These are phyloP conservation scores for Harmothoe impar DNA, from an alignment of 2,888 invertebrate genomes.

Conservation along the genomic window DNA sequence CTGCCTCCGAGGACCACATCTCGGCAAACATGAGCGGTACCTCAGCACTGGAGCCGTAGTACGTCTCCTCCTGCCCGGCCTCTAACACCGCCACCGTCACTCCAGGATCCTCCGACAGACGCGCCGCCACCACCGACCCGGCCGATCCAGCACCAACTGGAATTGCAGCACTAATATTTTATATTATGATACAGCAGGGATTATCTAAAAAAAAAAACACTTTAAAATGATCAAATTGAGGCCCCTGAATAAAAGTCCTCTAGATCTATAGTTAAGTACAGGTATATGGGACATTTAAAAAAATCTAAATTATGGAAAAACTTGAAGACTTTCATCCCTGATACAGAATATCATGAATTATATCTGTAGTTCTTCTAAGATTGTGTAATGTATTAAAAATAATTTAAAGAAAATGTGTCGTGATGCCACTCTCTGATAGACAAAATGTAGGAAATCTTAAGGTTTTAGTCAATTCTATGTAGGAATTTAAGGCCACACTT, in stretches of 20 bases:
- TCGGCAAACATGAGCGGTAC: neutral
- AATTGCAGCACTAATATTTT: neutral
- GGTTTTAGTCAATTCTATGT: too few relatives aligned
- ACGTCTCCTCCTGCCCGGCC: constrained; percentile 73
- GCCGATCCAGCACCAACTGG: constrained; percentile 79
- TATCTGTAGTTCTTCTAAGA: too few relatives aligned
- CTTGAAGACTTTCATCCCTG: too few relatives aligned
- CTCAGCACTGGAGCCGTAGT: constrained; percentile 59
- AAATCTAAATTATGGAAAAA: too few relatives aligned
- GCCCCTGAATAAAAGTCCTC: too few relatives aligned
- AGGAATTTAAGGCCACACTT: too few relatives aligned
- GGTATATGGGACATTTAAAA: neutral
- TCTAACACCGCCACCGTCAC: constrained; percentile 75
- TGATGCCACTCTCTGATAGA: too few relatives aligned
- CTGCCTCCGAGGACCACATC: constrained; percentile 85
- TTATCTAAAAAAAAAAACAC: neutral
- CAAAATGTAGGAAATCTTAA: too few relatives aligned
- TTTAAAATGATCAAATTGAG: neutral
- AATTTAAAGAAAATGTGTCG: too few relatives aligned
- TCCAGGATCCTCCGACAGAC: constrained; percentile 76
- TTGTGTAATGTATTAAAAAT: too few relatives aligned
- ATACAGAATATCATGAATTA: too few relatives aligned
- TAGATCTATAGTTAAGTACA: neutral
- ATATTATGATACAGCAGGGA: neutral
- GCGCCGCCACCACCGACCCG: constrained; percentile 77